Evolutionary conservation across 2,797 vertebrate genomes (phyloP).

Genomic region (Jordanella pulchra): DNA sequence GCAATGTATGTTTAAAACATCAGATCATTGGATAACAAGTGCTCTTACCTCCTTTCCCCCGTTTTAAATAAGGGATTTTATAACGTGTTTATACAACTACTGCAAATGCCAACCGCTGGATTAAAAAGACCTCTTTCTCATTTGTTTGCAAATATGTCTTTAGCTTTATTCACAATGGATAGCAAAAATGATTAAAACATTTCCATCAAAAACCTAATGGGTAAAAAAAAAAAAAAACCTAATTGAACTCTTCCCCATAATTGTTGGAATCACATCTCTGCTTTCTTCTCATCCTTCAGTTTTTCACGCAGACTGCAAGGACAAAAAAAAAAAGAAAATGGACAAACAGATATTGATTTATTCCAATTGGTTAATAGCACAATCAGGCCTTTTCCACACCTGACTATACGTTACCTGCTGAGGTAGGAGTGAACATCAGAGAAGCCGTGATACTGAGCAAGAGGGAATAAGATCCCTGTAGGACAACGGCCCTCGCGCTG

Average conservation of each 20-base stretch:
- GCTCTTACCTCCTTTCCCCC: slow-evolving; percentile 64
- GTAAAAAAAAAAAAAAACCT: not conserved
- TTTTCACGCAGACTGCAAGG: slow-evolving; percentile 70
- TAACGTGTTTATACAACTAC: slow-evolving; percentile 73
- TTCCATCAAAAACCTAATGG: not conserved
- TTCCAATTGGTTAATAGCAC: not conserved
- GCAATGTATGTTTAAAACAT: slow-evolving; percentile 44
- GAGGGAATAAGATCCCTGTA: slow-evolving; percentile 80
- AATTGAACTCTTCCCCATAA: slow-evolving; percentile 6
- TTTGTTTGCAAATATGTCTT: slow-evolving; percentile 31
- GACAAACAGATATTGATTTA: not conserved
- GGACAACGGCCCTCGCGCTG: slow-evolving; percentile 79
- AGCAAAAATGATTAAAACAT: slow-evolving; percentile 41
- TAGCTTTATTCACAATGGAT: not conserved
- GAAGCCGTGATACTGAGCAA: slow-evolving; percentile 81
- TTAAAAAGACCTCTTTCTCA: slow-evolving; percentile 69
- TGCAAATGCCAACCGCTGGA: slow-evolving; percentile 79
- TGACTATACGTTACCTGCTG: slow-evolving; percentile 53
- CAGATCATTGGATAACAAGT: slow-evolving; percentile 64
- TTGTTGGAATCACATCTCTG: slow-evolving; percentile 47
- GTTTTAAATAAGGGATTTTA: slow-evolving; percentile 76
- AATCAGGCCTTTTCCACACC: not conserved
- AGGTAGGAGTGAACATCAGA: slow-evolving; percentile 83
- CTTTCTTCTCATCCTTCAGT: slow-evolving; percentile 54
- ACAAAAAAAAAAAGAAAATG: slow-evolving; percentile 16